Evolutionary conservation across 2,113 vertebrate species (phyloP).

Genomic region (Gadus chalcogrammus): DNA sequence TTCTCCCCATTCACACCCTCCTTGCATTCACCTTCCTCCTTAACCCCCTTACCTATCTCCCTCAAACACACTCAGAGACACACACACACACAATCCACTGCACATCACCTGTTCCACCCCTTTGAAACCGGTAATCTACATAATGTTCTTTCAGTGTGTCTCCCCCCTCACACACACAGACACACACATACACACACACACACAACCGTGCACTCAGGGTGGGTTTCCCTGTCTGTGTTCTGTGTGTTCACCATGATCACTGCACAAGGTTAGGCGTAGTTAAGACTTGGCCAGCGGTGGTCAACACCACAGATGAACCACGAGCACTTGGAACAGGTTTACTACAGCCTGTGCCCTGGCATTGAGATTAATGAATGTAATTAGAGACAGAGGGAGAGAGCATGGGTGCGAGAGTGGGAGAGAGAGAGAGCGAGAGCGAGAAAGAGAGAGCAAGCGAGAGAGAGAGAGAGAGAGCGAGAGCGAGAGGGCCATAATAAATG

Average conservation of each 20-base stretch:
- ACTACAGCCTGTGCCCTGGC: conserved; percentile 33
- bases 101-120: conserved; percentile 20
- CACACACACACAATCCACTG: no score
- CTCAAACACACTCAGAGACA: not conserved
- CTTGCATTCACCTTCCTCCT: conserved; percentile 36
- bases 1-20: conserved; percentile 13
- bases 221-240: not conserved
- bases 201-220: not conserved
- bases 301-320: conserved; percentile 34
- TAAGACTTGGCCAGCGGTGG: conserved; percentile 37
- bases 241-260: conserved; percentile 11
- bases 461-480: not conserved
- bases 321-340: conserved; percentile 49
- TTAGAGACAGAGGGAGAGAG: conserved; percentile 27
- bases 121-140: conserved; percentile 8
- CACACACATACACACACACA: no score
- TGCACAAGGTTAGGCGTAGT: conserved; percentile 54
- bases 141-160: conserved; percentile 15
- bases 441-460: not conserved
- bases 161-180: not conserved
- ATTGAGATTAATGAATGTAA: conserved; percentile 54
- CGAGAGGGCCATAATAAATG: not conserved
- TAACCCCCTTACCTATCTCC: conserved; percentile 5
- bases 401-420: not conserved
- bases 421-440: not conserved